These are phyloP conservation scores for Eremobia ochroleuca DNA, from an alignment of 2,888 invertebrate genomes.

Conservation along the genomic window DNA sequence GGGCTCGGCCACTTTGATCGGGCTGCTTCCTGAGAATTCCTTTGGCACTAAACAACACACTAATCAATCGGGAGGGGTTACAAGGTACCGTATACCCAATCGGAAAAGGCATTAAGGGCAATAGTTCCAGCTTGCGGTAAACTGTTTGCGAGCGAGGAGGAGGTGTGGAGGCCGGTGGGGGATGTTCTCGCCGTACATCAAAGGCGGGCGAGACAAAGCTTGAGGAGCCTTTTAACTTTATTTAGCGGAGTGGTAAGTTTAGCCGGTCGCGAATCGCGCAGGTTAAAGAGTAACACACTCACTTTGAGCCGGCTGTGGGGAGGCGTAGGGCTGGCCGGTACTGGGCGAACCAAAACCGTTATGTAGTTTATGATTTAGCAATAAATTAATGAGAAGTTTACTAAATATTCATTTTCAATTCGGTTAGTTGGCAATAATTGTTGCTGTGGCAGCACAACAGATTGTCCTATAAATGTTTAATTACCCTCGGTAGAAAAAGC, in stretches of 20 bases:
- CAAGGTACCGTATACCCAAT: conserved; percentile 79
- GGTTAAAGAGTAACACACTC: conserved; percentile 91
- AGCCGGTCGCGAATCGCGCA: conserved; percentile 91
- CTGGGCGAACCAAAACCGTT: not conserved
- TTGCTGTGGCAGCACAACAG: not conserved
- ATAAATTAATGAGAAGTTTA: not conserved
- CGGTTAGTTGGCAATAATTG: not conserved
- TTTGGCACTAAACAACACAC: conserved; percentile 80
- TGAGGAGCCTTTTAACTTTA: conserved; percentile 91
- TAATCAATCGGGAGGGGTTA: conserved; percentile 85
- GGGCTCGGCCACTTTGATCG: conserved; percentile 81
- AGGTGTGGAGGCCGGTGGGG: conserved; percentile 64
- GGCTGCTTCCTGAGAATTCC: conserved; percentile 85
- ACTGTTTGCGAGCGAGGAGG: conserved; percentile 85
- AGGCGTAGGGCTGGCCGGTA: conserved; percentile 77
- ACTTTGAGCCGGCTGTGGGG: conserved; percentile 84
- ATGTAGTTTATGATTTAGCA: not conserved
- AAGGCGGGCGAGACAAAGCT: conserved; percentile 91
- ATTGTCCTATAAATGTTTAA: not conserved
- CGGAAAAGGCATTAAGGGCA: conserved; percentile 89
- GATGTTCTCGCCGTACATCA: conserved; percentile 85
- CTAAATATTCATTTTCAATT: not conserved
- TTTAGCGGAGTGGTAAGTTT: conserved; percentile 91
- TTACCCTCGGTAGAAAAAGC: not conserved
- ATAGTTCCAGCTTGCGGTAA: conserved; percentile 90